Conservation (phyloP, 1,140 invertebrate species). For the Prorops nasuta region DNA sequence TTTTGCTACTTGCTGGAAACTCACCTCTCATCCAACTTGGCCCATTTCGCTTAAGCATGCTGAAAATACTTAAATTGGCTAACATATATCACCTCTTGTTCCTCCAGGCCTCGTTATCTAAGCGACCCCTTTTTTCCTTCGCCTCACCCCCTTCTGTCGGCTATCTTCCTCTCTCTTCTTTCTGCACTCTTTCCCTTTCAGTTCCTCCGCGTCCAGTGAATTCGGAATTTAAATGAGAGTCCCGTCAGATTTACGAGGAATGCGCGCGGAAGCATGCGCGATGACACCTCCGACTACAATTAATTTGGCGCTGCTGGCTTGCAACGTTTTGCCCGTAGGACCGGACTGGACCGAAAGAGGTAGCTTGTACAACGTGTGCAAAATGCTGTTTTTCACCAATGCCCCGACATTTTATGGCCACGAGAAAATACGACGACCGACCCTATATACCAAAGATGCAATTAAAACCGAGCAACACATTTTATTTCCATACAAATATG, state of each 20-base stretch:
- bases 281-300: slow-evolving; percentile 1
- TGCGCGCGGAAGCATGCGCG: slow-evolving; percentile 3
- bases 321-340: background rate
- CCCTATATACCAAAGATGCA: too few species aligned
- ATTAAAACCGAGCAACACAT: too few species aligned
- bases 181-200: background rate
- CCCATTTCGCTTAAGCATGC: background rate
- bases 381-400: background rate
- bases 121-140: background rate
- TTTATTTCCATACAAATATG: too few species aligned
- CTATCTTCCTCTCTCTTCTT: background rate
- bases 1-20: too few species aligned
- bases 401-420: background rate
- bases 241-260: slow-evolving; percentile 5
- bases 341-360: too few species aligned
- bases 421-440: background rate
- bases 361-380: background rate
- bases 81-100: slow-evolving; percentile 7
- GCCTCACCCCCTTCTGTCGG: background rate
- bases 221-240: slow-evolving; percentile 7
- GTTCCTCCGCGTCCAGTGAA: background rate
- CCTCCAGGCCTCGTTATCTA: background rate
- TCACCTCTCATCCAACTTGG: background rate
- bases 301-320: background rate
- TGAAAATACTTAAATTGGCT: slow-evolving; percentile 9